Percentiles rank a stretch among this genome's conserved stretches.
Conservation (phyloP, 1,140 invertebrate species). For the Odontomachus brunneus region DNA sequence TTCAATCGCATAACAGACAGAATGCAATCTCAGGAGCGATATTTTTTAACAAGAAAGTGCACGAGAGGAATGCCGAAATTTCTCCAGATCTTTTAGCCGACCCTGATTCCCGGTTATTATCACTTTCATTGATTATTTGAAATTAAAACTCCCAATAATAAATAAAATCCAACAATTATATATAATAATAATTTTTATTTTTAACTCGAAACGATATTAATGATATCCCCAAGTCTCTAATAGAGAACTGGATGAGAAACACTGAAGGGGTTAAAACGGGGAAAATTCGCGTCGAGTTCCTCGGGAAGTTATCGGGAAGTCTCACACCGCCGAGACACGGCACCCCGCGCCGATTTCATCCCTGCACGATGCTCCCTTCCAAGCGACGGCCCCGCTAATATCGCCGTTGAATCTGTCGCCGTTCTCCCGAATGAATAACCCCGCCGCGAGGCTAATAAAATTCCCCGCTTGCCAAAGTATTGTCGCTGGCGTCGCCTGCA, state of each 20-base stretch:
- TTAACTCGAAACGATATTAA: no score
- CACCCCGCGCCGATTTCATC: conserved; percentile 23
- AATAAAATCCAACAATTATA: no score
- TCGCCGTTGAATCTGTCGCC: conserved; percentile 75
- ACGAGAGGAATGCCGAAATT: no score
- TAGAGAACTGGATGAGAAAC: background rate
- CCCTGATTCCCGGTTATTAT: no score
- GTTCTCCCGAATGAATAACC: conserved; percentile 73
- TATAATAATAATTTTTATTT: no score
- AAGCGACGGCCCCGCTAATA: conserved; percentile 62
- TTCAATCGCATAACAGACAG: no score
- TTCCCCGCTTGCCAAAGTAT: conserved; percentile 66
- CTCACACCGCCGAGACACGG: background rate
- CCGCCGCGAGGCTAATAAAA: conserved; percentile 74
- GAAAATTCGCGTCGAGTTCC: background rate
- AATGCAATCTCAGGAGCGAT: no score
- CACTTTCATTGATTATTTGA: no score
- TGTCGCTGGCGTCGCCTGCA: conserved; percentile 23
- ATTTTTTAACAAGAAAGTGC: no score
- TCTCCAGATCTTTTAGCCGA: no score
- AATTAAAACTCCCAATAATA: no score
- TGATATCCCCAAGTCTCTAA: no score
- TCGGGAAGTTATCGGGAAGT: background rate
- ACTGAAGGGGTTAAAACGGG: background rate
- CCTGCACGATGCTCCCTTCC: conserved; percentile 27